These are phyloP conservation scores for Galemys pyrenaicus DNA, from an alignment of 2,113 vertebrate species.

Conservation along the genomic window DNA sequence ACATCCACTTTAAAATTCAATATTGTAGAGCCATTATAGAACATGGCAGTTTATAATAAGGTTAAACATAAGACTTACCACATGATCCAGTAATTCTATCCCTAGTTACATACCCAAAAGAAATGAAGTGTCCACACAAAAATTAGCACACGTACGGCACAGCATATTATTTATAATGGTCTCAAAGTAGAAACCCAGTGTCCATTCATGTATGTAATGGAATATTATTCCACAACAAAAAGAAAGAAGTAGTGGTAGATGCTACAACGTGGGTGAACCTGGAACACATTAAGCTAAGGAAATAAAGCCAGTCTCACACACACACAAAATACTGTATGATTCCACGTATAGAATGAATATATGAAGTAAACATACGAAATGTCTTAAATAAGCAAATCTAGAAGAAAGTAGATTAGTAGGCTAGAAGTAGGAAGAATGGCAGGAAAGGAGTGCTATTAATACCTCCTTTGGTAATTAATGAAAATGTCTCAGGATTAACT, in stretches of 20 bases:
- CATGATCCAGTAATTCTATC: slow-evolving; percentile 24
- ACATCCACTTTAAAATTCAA: background rate
- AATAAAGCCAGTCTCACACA: background rate
- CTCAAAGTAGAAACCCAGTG: background rate
- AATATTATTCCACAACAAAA: slow-evolving; percentile 27
- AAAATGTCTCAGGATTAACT: slow-evolving; percentile 1
- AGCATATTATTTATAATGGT: background rate
- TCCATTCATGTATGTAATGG: background rate
- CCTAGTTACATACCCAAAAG: background rate
- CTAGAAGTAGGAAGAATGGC: background rate
- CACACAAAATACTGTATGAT: background rate
- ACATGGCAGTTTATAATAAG: background rate
- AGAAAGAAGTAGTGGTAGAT: background rate
- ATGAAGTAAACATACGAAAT: background rate
- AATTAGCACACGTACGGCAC: background rate
- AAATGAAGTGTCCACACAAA: slow-evolving; percentile 26
- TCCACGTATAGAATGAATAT: background rate
- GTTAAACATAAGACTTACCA: slow-evolving; percentile 15
- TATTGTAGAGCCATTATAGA: background rate
- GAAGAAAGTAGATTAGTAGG: background rate
- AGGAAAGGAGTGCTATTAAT: background rate
- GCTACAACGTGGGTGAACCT: background rate
- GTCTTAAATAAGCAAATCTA: slow-evolving; percentile 26
- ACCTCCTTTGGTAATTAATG: background rate
- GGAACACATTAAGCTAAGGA: background rate